Conservation (phyloP, 1,140 invertebrate species). For the Papilio xuthus region DNA sequence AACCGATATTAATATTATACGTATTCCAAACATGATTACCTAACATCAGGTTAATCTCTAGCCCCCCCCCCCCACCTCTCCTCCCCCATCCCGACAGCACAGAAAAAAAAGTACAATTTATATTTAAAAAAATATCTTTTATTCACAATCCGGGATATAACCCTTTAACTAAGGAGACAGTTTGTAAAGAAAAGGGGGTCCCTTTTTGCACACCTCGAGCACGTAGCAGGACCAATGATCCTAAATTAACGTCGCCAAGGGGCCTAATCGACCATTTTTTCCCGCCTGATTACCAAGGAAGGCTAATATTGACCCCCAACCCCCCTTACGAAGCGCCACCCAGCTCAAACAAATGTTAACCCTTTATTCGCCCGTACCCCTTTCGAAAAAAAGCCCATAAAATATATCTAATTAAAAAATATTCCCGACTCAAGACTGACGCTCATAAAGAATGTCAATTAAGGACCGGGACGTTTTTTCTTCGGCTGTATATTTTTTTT, state of each 20-base stretch:
- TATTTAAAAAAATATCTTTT: constrained; percentile 53
- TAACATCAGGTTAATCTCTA: constrained; percentile 25
- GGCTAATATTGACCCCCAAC: constrained; percentile 75
- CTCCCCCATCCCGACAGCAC: neutral
- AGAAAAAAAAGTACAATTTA: constrained; percentile 37
- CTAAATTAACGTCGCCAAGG: constrained; percentile 75
- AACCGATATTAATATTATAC: constrained; percentile 12
- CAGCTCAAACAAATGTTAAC: constrained; percentile 80
- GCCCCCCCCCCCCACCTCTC: neutral
- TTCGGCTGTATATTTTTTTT: constrained; percentile 61
- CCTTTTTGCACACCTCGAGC: constrained; percentile 53
- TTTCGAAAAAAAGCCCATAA: constrained; percentile 80
- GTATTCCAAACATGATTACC: constrained; percentile 22
- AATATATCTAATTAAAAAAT: constrained; percentile 83
- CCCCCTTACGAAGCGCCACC: constrained; percentile 38
- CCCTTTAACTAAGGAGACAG: constrained; percentile 60
- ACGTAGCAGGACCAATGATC: constrained; percentile 71
- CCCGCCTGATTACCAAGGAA: constrained; percentile 75
- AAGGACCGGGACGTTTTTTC: constrained; percentile 73
- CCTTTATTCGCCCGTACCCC: constrained; percentile 73
- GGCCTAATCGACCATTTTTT: constrained; percentile 79
- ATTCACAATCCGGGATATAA: constrained; percentile 53
- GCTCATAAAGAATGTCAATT: constrained; percentile 82
- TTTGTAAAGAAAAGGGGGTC: constrained; percentile 45
- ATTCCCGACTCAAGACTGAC: constrained; percentile 80